phyloP scores from a whole-genome alignment of 35 echinoderm and acorn worm genomes.

The Hemicentrotus pulcherrimus region DNA sequence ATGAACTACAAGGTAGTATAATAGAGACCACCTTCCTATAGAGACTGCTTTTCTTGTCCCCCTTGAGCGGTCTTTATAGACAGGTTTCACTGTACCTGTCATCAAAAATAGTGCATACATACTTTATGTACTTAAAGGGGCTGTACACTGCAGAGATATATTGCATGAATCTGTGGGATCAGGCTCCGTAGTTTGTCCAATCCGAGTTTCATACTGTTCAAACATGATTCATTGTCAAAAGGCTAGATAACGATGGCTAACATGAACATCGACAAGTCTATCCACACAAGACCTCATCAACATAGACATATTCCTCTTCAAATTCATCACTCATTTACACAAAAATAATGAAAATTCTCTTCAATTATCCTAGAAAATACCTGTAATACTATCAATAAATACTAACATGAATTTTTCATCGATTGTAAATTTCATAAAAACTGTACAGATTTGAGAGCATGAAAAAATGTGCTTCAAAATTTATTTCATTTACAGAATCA shows the following conservation, averaged over 20 bases:
- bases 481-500: slow-evolving; percentile 20
- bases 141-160: not conserved
- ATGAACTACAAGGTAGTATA: too few species aligned
- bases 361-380: not conserved
- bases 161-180: not conserved
- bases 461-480: not conserved
- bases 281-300: not conserved
- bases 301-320: not conserved
- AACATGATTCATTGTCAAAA: not conserved
- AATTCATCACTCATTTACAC: not conserved
- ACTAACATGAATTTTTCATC: not conserved
- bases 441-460: not conserved
- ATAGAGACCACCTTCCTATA: too few species aligned
- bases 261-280: not conserved
- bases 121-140: not conserved
- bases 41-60: too few species aligned
- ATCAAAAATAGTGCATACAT: not conserved
- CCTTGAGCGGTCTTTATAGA: not conserved
- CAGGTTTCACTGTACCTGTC: not conserved
- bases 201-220: slow-evolving; percentile 2
- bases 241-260: not conserved
- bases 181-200: not conserved
- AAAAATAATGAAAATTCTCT: slow-evolving; percentile 14
- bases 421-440: slow-evolving; percentile 12
- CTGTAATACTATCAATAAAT: not conserved